Evolutionary conservation across 2,888 invertebrate genomes (phyloP), one percentile per base, ranked within the genome.

Genomic region (Bruchidius siliquastri): DNA sequence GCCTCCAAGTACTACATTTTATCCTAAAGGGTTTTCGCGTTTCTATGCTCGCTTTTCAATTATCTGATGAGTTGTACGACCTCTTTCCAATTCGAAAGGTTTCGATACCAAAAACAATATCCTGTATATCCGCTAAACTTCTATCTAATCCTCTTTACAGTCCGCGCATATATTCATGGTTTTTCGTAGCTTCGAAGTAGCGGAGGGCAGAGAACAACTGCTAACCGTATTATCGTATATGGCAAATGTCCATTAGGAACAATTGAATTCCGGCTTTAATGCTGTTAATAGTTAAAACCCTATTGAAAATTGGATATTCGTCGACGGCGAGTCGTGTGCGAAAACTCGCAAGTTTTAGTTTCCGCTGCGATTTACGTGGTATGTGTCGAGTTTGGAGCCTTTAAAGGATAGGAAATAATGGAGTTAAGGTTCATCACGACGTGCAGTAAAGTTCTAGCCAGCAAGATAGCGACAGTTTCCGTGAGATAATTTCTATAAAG

Each of bases 211-310:
- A 49, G 49, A 49, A 49, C 49, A 49, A 49, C 49, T 49, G 71
- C 20, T 78, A 80, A 80, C 73, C 72, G 72, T 77, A 81, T 81
- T 80, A 80, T 77, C 76, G 76, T 79, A 77, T 79, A 77, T 81
- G 79, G 77, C 75, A 79, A 79, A 80, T 81, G 83, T 84, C 84
- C 84, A 84, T 84, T 83, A 83, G 81, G 49, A 82, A 83, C 83
- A 84, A 84, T 83, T 82, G 83, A 81, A 83, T 83, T 81, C 76
- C 68, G 22, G 81, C 81, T 82, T 79, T 84, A 84, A 84, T 82
- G 81, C 80, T 83, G 84, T 85, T 84, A 84, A 84, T 83, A 84
- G 84, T 84, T 83, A 81, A 84, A 84, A 84, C 83, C 83, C 82
- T 83, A 83, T 84, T 81, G 83, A 82, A 84, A 84, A 84, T 84